Percentiles rank a stretch among this genome's conserved stretches.
phyloP scores from a whole-genome alignment of 2,113 vertebrate genomes.

The Austrofundulus limnaeus region DNA sequence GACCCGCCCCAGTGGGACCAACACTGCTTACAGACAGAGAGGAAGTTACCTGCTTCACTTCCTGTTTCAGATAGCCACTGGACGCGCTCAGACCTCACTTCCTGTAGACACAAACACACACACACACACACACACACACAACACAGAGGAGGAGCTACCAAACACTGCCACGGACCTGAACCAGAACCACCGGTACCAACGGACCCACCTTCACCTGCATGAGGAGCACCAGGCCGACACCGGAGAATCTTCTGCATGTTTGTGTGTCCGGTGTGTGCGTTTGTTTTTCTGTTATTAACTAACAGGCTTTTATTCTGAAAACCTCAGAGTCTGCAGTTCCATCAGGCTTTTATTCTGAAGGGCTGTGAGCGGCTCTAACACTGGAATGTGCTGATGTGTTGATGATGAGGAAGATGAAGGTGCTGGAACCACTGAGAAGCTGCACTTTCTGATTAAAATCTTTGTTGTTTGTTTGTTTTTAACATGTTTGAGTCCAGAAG shows the following conservation, averaged over 20 bases:
- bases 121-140: conserved; percentile 3
- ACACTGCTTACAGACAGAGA: conserved; percentile 11
- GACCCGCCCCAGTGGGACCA: conserved; percentile 17
- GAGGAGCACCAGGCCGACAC: conserved; percentile 43
- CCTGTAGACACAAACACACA: too few species aligned
- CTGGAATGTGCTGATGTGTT: conserved; percentile 39
- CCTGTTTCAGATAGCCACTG: conserved; percentile 40
- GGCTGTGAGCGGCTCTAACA: conserved; percentile 40
- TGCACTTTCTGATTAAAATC: conserved; percentile 61
- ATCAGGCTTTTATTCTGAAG: conserved; percentile 45
- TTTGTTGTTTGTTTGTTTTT: conserved; percentile 10
- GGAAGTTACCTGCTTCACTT: conserved; percentile 20
- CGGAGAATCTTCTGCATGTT: conserved; percentile 46
- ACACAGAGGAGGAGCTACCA: conserved; percentile 39
- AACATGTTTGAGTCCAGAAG: neutral
- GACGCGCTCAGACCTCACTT: conserved; percentile 40
- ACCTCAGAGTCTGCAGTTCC: conserved; percentile 12
- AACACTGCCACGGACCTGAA: conserved; percentile 62
- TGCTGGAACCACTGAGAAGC: conserved; percentile 15
- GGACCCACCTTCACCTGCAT: conserved; percentile 45
- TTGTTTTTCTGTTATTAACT: conserved; percentile 37
- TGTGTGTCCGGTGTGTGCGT: conserved; percentile 25
- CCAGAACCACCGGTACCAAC: neutral
- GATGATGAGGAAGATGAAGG: conserved; percentile 3
- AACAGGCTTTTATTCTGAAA: conserved; percentile 46